Base-by-base conservation (phyloP, 92 coral and sea anemone species). In the Phenganax subtilis region DNA sequence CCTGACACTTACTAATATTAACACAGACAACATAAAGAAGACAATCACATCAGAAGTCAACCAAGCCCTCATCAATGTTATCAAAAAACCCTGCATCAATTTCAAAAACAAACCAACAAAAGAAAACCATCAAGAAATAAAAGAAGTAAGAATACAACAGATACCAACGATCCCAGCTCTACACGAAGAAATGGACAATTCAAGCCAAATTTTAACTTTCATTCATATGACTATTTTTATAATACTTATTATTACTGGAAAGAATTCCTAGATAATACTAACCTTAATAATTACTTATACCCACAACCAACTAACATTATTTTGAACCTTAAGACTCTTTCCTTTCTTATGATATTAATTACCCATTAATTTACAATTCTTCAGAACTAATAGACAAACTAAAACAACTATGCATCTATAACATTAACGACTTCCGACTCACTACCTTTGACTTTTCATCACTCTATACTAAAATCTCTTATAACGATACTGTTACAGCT, bases 291-390 rank as follows among this genome's bases (percentile, higher is more conserved):
- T 25, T 7, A 15, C 7, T 71, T 71, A 15, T 3, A 25, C 10
- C 7, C 75, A 6, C 12, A 10, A 14, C 25, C 44, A 54, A 44
- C 17, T 71, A 52, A 71, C 75, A 72, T 87, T 6, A 87, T 84
- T 59, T 61, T 70, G 3, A 20, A 62, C 77, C 87, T 87, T 29
- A 84, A 87, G 54, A 17, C 12, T 52, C 7, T 17, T 86, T 86
- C 11, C 25, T 17, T 62, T 47, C 82, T 12, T 16, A 66, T n/a
- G 37, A 86, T 12, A 1, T 59, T 6, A 10, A 12, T 10, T 87
- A 74, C 54, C 90, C 86, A 27, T 56, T 88, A 47, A 75, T 88
- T 80, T 30, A 72, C 10, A 80, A 71, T 61, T 86, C 85, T 29
- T 55, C 62, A 0, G 76, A 80, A 71, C 16, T 57, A 20, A 20